phyloP scores from a whole-genome alignment of 1,140 invertebrate species.

The Pachypeltis micranthus region DNA sequence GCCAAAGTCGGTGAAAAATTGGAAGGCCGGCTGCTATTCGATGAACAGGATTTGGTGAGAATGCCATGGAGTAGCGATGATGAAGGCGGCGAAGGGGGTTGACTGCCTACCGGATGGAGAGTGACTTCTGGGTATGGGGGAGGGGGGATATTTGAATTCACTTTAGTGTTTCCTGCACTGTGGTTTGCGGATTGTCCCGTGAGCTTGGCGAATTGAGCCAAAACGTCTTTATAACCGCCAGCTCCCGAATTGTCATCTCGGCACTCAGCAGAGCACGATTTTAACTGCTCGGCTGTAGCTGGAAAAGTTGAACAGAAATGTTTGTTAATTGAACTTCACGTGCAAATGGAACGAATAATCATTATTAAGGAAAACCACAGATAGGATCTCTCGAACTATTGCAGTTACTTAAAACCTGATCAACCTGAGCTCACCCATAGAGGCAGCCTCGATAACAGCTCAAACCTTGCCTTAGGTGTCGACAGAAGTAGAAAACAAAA shows the following conservation, averaged over 20 bases:
- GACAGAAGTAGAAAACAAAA: too few relatives aligned
- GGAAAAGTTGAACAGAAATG: neutral
- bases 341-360: too few relatives aligned
- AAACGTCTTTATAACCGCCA: conserved; percentile 56
- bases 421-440: too few relatives aligned
- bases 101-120: conserved; percentile 48
- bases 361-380: too few relatives aligned
- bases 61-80: conserved; percentile 62
- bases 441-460: too few relatives aligned
- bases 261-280: neutral
- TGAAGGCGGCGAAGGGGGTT: conserved; percentile 35
- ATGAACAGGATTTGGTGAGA: conserved; percentile 43
- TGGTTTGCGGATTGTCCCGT: conserved; percentile 25
- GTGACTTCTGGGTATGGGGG: conserved; percentile 66
- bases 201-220: conserved; percentile 61
- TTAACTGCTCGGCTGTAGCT: conserved; percentile 18
- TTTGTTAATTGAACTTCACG: too few relatives aligned
- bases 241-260: conserved; percentile 1
- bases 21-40: conserved; percentile 30
- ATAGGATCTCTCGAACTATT: too few relatives aligned
- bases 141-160: too few relatives aligned
- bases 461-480: too few relatives aligned
- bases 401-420: too few relatives aligned
- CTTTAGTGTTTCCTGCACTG: too few relatives aligned
- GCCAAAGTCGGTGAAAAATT: conserved; percentile 66